Percentiles rank a stretch among this genome's conserved stretches.
phyloP scores from a whole-genome alignment of 2,797 vertebrate species.

The Rhincodon typus region DNA sequence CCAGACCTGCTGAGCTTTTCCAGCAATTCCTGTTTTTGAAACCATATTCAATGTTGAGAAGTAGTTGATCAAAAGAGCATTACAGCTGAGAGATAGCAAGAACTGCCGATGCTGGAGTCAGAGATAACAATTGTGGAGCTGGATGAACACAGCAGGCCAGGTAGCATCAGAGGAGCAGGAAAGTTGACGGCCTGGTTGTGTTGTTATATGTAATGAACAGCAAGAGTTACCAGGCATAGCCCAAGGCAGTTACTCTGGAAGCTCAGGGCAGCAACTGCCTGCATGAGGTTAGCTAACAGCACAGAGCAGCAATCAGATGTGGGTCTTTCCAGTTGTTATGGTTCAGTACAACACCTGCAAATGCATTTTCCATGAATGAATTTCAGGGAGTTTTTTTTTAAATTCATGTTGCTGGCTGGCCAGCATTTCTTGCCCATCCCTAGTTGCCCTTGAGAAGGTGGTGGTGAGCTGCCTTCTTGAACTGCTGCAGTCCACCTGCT shows the following conservation, averaged over 20 bases:
- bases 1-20: too few relatives aligned
- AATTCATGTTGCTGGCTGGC: too few relatives aligned
- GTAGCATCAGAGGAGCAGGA: too few relatives aligned
- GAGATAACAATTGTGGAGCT: too few relatives aligned
- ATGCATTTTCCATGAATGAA: not conserved
- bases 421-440: too few relatives aligned
- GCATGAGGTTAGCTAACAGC: not conserved
- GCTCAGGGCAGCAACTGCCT: not conserved
- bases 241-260: not conserved
- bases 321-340: not conserved
- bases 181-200: not conserved
- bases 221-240: not conserved
- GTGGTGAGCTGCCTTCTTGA: too few relatives aligned
- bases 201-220: not conserved
- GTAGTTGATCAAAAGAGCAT: not conserved
- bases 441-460: too few relatives aligned
- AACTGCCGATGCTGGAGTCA: too few relatives aligned
- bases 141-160: too few relatives aligned
- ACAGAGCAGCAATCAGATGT: not conserved
- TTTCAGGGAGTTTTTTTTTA: not conserved
- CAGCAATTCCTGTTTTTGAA: not conserved
- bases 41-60: not conserved
- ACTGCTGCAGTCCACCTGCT: too few relatives aligned
- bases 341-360: not conserved
- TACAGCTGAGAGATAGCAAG: not conserved